Conservation (phyloP, 1,140 invertebrate genomes). For the Asbolus verrucosus region DNA sequence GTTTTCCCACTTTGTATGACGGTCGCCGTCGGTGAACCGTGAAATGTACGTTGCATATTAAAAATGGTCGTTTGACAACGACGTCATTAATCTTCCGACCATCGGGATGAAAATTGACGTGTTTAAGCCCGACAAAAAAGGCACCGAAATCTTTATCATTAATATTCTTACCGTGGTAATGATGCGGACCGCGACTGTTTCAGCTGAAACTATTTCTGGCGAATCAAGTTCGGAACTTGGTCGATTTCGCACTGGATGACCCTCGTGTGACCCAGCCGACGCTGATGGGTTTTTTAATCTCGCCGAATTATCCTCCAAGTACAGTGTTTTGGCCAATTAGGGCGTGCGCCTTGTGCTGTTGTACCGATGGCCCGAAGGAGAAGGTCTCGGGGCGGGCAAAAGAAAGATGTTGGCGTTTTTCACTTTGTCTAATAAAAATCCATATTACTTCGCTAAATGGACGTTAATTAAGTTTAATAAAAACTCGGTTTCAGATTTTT, state of each 20-base stretch:
- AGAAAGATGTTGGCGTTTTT: too few relatives aligned
- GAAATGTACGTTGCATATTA: slow-evolving; percentile 45
- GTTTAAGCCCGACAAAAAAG: slow-evolving; percentile 1
- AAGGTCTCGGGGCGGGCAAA: slow-evolving; percentile 8
- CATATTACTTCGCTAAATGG: slow-evolving; percentile 48
- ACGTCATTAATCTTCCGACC: slow-evolving; percentile 32
- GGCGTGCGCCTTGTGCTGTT: slow-evolving; percentile 13
- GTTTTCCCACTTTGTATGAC: slow-evolving; percentile 34
- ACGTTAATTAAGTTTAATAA: slow-evolving; percentile 53
- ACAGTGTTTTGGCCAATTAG: slow-evolving; percentile 12
- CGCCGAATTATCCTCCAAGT: too few relatives aligned
- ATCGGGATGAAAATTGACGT: slow-evolving; percentile 15
- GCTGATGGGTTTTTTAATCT: too few relatives aligned
- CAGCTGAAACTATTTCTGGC: too few relatives aligned
- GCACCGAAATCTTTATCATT: slow-evolving; percentile 1
- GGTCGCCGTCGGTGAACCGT: slow-evolving; percentile 32
- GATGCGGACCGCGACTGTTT: slow-evolving; percentile 7
- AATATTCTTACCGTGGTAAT: slow-evolving; percentile 9
- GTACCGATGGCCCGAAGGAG: slow-evolving; percentile 5
- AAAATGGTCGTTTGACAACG: slow-evolving; percentile 34
- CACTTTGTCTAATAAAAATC: slow-evolving; percentile 43
- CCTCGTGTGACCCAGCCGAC: too few relatives aligned
- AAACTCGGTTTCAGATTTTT: slow-evolving; percentile 53
- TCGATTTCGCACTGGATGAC: too few relatives aligned
- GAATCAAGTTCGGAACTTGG: too few relatives aligned